These are phyloP conservation scores for Ceramica pisi DNA, from an alignment of 2,888 invertebrate species.

Conservation along the genomic window DNA sequence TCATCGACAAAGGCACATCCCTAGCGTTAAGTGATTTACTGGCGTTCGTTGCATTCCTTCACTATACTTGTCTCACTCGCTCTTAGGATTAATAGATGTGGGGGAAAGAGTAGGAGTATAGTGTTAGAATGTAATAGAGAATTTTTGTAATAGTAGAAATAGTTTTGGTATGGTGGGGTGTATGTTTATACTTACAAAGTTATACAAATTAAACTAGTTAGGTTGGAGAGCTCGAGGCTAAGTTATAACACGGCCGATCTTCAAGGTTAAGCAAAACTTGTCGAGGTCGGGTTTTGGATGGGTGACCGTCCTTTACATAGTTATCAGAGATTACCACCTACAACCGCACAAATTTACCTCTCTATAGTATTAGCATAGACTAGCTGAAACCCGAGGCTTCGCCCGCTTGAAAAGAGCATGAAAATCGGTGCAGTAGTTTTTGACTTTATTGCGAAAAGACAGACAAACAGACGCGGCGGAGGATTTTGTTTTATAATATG, in stretches of 20 bases:
- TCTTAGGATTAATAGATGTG: background rate
- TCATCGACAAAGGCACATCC: constrained; percentile 58
- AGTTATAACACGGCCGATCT: background rate
- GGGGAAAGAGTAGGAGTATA: constrained; percentile 9
- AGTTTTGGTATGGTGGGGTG: constrained; percentile 3
- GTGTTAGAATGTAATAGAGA: constrained; percentile 12
- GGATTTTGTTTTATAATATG: too few relatives aligned
- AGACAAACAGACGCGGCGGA: too few relatives aligned
- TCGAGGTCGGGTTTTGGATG: background rate
- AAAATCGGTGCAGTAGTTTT: too few relatives aligned
- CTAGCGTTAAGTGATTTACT: constrained; percentile 64
- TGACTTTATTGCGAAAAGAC: too few relatives aligned
- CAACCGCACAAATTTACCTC: too few relatives aligned
- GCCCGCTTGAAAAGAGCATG: too few relatives aligned
- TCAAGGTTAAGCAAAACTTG: background rate
- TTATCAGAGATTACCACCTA: too few relatives aligned
- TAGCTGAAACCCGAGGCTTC: too few relatives aligned
- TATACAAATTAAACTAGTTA: background rate
- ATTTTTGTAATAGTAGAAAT: constrained; percentile 42
- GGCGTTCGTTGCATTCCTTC: constrained; percentile 44
- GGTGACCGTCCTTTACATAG: background rate
- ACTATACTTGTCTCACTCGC: constrained; percentile 24
- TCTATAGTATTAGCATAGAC: too few relatives aligned
- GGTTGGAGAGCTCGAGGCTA: background rate
- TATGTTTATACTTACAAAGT: constrained; percentile 9